Conservation (phyloP, 30 jellyfish, hydroid and myxozoan genomes). For the Pseudorhiza aurosa region DNA sequence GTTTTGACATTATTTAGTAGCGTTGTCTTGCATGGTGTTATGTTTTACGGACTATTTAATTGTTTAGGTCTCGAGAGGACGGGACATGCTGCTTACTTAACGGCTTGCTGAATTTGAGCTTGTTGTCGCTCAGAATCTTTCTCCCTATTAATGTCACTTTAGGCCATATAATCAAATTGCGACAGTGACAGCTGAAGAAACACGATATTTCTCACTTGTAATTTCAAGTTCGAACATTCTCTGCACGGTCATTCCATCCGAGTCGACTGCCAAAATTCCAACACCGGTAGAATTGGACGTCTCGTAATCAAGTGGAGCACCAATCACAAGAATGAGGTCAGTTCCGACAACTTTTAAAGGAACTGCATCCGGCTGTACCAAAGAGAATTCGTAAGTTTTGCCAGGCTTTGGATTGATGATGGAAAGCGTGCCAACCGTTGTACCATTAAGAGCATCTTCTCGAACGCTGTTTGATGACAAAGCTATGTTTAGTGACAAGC, state of each 20-base stretch:
- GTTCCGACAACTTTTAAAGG: slow-evolving; percentile 50
- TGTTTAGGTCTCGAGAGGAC: too few relatives aligned
- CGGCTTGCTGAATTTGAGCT: too few relatives aligned
- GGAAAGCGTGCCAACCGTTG: slow-evolving; percentile 34
- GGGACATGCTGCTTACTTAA: too few relatives aligned
- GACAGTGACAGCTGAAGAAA: not conserved
- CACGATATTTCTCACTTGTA: slow-evolving; percentile 12
- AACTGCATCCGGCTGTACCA: slow-evolving; percentile 15
- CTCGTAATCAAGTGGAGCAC: slow-evolving; percentile 64
- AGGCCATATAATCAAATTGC: too few relatives aligned
- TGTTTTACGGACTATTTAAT: too few relatives aligned
- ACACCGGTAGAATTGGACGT: slow-evolving; percentile 50
- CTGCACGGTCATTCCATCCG: slow-evolving; percentile 45
- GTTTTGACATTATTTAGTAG: too few relatives aligned
- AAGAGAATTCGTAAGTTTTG: slow-evolving; percentile 17
- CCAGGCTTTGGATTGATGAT: slow-evolving; percentile 43
- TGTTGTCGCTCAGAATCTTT: too few relatives aligned
- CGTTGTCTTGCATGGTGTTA: too few relatives aligned
- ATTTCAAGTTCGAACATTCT: slow-evolving; percentile 24
- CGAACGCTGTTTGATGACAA: slow-evolving; percentile 40
- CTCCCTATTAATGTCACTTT: too few relatives aligned
- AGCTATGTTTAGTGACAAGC: slow-evolving; percentile 39
- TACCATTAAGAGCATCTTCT: slow-evolving; percentile 67
- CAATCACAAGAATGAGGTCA: slow-evolving; percentile 56
- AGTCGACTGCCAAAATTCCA: slow-evolving; percentile 34